Base-by-base conservation (phyloP, 2,888 invertebrate genomes). In the Pseudococcus jackbeardsleyi region DNA sequence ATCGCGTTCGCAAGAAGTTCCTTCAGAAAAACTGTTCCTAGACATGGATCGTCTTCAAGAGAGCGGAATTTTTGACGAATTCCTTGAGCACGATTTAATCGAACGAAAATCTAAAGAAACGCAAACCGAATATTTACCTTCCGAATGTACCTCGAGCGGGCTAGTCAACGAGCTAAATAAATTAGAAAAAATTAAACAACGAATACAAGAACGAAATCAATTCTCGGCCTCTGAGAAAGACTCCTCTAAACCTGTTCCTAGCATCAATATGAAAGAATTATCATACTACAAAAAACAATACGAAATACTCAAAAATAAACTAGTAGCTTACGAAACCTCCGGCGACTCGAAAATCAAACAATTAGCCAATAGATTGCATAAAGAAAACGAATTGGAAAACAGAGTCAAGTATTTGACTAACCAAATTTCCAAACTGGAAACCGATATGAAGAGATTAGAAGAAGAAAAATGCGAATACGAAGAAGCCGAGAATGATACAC, bases 401-500 rank as follows among this genome's bases (percentile, higher is more conserved):
- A 91, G 93, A 89, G 91, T 93, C 1, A 92, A 92, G 89, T 92
- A 92, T 85, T 90, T 93, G 54, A 91, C 91, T 1, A 92, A 92
- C 88, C 91, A 92, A n/a, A 92, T 95, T 85, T 92, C 93, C 89
- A 93, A 93, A 90, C 93, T 95, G 90, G 93, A 94, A 90, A 93
- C 93, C 84, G 94, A 94, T 90, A 94, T 95, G 91, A 93, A 93
- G 89, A 92, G 92, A 90, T 92, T 95, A 90, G 95, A 95, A 91
- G 95, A 95, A 91, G 95, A 95, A 91, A 94, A 94, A 91, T 94
- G 95, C 91, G 95, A 95, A 91, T 93, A 95, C 89, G 95, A 95
- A 92, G 95, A 95, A 91, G 94, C 95, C 46, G 95, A 95, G 92
- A 95, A 95, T 92, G 95, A 95, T 90, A 94, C 95, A n/a, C 92